phyloP scores from a whole-genome alignment of 2,797 vertebrate genomes.

The Trachops cirrhosus region DNA sequence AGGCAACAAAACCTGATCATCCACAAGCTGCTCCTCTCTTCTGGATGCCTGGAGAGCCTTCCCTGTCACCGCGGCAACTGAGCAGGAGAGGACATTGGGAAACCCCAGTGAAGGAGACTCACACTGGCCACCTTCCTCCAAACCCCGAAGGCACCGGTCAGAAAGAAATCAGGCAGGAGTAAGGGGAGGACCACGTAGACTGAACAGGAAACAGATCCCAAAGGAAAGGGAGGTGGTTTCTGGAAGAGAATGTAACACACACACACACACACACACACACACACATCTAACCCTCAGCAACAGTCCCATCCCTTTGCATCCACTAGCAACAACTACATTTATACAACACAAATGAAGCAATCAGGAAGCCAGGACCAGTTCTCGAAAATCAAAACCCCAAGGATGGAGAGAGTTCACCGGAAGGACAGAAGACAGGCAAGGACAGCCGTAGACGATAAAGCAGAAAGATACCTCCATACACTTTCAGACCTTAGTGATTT shows the following conservation, averaged over 20 bases:
- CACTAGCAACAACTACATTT: not conserved
- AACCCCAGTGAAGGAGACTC: not conserved
- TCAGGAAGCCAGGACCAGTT: not conserved
- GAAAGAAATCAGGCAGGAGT: not conserved
- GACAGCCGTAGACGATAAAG: not conserved
- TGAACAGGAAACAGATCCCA: not conserved
- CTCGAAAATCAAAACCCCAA: not conserved
- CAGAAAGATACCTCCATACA: not conserved
- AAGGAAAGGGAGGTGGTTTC: not conserved
- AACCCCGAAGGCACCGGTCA: not conserved
- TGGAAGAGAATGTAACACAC: not conserved
- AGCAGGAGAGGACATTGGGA: accelerated
- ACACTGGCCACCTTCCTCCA: not conserved
- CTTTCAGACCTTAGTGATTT: not conserved
- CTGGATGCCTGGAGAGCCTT: no score
- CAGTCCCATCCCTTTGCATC: not conserved
- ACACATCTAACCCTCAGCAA: no score
- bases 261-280: no score
- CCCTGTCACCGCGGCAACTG: no score
- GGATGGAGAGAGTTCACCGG: not conserved
- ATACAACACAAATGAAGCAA: not conserved
- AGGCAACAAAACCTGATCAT: no score
- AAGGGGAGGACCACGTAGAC: not conserved
- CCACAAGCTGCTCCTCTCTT: no score
- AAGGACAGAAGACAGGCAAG: not conserved